phyloP scores from a whole-genome alignment of 2,797 vertebrate species.

The Neosilurus hyrtlii region DNA sequence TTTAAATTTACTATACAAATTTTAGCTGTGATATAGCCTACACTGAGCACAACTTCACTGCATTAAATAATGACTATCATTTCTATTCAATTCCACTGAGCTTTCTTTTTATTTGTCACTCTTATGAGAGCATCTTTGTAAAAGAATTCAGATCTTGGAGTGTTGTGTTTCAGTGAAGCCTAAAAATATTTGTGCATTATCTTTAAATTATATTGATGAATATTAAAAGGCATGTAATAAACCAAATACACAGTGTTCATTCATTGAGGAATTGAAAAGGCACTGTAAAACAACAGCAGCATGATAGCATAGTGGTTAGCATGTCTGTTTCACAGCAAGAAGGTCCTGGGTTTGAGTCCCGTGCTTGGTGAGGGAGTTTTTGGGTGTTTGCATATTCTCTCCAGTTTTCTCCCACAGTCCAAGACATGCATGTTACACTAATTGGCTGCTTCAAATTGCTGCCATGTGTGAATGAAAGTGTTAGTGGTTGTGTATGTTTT shows the following conservation, averaged over 20 bases:
- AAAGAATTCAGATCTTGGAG: conserved; percentile 21
- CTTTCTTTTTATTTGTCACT: conserved; percentile 39
- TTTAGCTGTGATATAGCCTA: not conserved
- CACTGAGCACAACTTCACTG: not conserved
- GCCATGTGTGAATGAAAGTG: too few relatives aligned
- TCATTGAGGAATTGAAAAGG: not conserved
- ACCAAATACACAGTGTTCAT: not conserved
- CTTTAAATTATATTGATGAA: not conserved
- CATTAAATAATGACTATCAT: not conserved
- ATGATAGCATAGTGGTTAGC: too few relatives aligned
- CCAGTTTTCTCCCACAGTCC: too few relatives aligned
- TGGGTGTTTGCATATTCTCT: too few relatives aligned
- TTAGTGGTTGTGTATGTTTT: too few relatives aligned
- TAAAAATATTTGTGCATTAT: not conserved
- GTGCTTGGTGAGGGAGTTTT: too few relatives aligned
- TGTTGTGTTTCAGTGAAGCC: not conserved
- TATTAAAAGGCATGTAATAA: not conserved
- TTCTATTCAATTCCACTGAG: conserved; percentile 52
- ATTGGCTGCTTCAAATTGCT: too few relatives aligned
- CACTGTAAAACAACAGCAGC: too few relatives aligned
- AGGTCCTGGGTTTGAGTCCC: too few relatives aligned
- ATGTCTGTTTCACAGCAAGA: too few relatives aligned
- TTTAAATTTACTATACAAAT: not conserved
- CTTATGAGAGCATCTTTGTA: conserved; percentile 35
- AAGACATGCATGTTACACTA: too few relatives aligned